These are phyloP conservation scores for Platorchestia sp. DNA, from an alignment of 1,140 invertebrate species.

Conservation along the genomic window DNA sequence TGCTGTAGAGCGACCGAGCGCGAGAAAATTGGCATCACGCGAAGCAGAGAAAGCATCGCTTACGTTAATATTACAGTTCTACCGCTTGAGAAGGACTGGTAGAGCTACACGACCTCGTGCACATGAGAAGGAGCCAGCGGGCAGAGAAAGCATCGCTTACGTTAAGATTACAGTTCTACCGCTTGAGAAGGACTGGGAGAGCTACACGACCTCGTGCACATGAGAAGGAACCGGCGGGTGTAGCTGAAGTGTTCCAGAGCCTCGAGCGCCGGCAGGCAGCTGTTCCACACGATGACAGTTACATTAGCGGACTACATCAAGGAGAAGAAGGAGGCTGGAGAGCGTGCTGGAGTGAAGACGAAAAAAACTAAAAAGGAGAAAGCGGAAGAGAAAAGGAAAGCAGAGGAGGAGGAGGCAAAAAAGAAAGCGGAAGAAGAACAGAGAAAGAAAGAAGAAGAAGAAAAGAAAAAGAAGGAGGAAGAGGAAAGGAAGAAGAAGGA, in stretches of 20 bases:
- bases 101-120: no score
- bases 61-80: no score
- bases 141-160: no score
- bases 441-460: slow-evolving; percentile 17
- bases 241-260: background rate
- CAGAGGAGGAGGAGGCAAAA: slow-evolving; percentile 42
- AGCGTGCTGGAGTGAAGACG: background rate
- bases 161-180: no score
- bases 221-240: background rate
- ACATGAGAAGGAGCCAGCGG: background rate
- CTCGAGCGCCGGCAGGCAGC: background rate
- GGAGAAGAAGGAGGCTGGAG: background rate
- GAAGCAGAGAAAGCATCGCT: no score
- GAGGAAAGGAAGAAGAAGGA: slow-evolving; percentile 20
- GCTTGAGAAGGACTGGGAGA: no score
- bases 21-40: no score
- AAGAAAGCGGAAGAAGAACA: slow-evolving; percentile 36
- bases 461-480: background rate
- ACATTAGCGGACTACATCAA: background rate
- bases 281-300: background rate
- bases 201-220: no score
- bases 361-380: slow-evolving; percentile 23
- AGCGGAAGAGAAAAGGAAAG: slow-evolving; percentile 6
- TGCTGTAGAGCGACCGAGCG: background rate
- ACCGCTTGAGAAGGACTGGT: no score